These are phyloP conservation scores for Urocyon cinereoargenteus DNA, from an alignment of 2,797 vertebrate species.

Conservation along the genomic window DNA sequence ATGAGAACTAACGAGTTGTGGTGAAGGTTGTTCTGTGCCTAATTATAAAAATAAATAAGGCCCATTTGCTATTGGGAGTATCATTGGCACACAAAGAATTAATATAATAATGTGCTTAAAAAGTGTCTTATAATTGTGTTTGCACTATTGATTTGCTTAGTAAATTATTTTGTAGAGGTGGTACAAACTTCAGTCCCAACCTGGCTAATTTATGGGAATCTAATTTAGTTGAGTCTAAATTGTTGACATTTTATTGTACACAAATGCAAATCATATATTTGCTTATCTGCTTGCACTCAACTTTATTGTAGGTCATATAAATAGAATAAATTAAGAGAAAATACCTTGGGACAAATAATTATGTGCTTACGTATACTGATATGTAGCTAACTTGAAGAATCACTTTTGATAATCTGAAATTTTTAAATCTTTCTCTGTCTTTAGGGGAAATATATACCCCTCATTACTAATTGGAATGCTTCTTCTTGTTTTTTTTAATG, in stretches of 20 bases:
- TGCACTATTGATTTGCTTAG: slow-evolving; percentile 60
- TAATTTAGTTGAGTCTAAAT: slow-evolving; percentile 73
- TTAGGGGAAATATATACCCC: slow-evolving; percentile 28
- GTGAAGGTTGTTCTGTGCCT: not conserved
- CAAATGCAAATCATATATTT: slow-evolving; percentile 71
- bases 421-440: not conserved
- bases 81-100: slow-evolving; percentile 31
- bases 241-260: slow-evolving; percentile 68
- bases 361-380: not conserved
- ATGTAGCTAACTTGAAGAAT: not conserved
- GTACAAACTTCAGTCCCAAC: slow-evolving; percentile 8
- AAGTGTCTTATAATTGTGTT: slow-evolving; percentile 9
- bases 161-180: slow-evolving; percentile 52
- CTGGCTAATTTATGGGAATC: slow-evolving; percentile 53
- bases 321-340: slow-evolving; percentile 68
- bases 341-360: slow-evolving; percentile 65
- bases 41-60: slow-evolving; percentile 33
- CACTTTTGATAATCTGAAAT: slow-evolving; percentile 62
- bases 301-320: slow-evolving; percentile 62
- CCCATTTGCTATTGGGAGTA: not conserved
- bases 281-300: slow-evolving; percentile 60
- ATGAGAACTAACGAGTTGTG: not conserved
- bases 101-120: slow-evolving; percentile 14
- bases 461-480: slow-evolving; percentile 30
- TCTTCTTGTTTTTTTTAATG: not conserved